These are phyloP conservation scores for Lagria hirta DNA, from an alignment of 2,888 invertebrate genomes.

Conservation along the genomic window DNA sequence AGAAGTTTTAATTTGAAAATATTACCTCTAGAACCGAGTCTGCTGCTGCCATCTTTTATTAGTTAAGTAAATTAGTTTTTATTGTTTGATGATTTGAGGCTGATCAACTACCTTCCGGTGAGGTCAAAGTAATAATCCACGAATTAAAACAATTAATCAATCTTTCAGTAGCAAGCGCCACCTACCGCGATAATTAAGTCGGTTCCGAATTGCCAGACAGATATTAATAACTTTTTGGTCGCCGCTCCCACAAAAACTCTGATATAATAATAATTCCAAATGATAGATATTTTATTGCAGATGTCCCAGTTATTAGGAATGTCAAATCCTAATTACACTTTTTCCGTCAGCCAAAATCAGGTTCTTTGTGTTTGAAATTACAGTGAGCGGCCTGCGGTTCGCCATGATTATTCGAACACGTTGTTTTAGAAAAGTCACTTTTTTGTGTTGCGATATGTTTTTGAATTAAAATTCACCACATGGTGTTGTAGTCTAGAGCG, in stretches of 20 bases:
- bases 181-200: slow-evolving; percentile 41
- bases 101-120: slow-evolving; percentile 22
- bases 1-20: no score
- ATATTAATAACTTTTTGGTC: slow-evolving; percentile 29
- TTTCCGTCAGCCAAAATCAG: slow-evolving; percentile 3
- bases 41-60: no score
- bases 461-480: slow-evolving; percentile 43
- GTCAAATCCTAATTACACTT: slow-evolving; percentile 11
- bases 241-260: slow-evolving; percentile 20
- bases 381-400: neutral
- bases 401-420: neutral
- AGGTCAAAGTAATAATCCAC: slow-evolving; percentile 23
- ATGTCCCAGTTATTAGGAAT: slow-evolving; percentile 8
- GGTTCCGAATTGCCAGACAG: slow-evolving; percentile 27
- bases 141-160: slow-evolving; percentile 38
- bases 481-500: slow-evolving; percentile 36
- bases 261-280: slow-evolving; percentile 10
- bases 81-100: neutral
- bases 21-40: no score
- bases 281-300: slow-evolving; percentile 20
- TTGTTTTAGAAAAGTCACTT: neutral
- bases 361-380: neutral
- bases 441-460: slow-evolving; percentile 20
- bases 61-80: slow-evolving; percentile 2
- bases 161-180: slow-evolving; percentile 41